phyloP scores from a whole-genome alignment of 2,888 invertebrate species.

The Homarus gammarus region DNA sequence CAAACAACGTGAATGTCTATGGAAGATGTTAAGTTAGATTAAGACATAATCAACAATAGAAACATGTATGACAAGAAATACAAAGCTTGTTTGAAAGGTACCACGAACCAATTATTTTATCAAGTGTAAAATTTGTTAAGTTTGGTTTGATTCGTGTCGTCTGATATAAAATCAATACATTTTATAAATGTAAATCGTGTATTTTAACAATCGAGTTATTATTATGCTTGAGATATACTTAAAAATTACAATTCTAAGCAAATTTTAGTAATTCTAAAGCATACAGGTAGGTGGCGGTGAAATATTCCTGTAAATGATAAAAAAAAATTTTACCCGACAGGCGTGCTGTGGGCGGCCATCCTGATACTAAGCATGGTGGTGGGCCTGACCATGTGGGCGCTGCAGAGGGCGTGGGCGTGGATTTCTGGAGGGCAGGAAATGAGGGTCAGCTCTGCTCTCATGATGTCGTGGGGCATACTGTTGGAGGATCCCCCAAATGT shows the following conservation, averaged over 20 bases:
- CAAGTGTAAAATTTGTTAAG: no score
- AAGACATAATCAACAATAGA: neutral
- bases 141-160: no score
- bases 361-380: neutral
- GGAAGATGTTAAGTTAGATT: neutral
- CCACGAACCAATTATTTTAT: neutral
- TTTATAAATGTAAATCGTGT: no score
- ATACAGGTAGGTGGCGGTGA: no score
- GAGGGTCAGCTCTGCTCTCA: constrained; percentile 4
- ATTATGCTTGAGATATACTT: no score
- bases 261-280: no score
- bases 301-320: neutral
- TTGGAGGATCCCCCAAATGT: neutral
- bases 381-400: constrained; percentile 13
- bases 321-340: no score
- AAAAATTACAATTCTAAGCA: no score
- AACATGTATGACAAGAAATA: neutral
- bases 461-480: constrained; percentile 18
- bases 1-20: neutral
- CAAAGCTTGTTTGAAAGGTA: neutral
- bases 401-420: constrained; percentile 16
- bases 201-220: no score
- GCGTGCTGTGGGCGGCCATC: constrained; percentile 2
- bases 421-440: neutral
- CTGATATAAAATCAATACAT: no score